A percentile compares a stretch with the other conserved stretches of the same genome.
These are phyloP conservation scores for Thripadectes ignobilis DNA, from an alignment of 2,797 vertebrate genomes.

Conservation along the genomic window DNA sequence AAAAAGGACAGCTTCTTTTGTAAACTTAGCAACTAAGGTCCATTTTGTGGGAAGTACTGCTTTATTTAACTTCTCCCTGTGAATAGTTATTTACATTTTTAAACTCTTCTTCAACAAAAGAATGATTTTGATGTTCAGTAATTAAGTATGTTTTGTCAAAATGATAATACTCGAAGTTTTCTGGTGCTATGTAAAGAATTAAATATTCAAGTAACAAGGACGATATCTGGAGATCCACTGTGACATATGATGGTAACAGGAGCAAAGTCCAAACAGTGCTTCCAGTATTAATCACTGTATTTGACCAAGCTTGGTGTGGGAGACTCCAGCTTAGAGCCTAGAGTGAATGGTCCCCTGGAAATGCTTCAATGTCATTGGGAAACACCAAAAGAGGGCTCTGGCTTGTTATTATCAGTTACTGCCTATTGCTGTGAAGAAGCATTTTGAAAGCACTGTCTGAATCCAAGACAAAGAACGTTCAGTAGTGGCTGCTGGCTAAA, in stretches of 20 bases:
- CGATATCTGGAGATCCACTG: not conserved
- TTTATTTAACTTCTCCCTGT: conserved; percentile 9
- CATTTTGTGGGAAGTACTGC: not conserved
- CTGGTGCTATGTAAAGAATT: not conserved
- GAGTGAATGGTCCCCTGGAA: not conserved
- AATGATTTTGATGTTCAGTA: conserved; percentile 14
- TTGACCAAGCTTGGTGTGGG: not conserved
- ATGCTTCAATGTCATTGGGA: not conserved
- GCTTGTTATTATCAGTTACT: not conserved
- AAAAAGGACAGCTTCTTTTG: conserved; percentile 66
- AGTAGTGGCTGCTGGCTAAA: not conserved
- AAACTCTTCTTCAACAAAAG: not conserved
- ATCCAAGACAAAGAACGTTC: not conserved
- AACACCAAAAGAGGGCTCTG: not conserved
- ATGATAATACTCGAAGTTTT: not conserved
- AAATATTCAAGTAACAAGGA: not conserved
- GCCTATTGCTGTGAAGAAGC: not conserved
- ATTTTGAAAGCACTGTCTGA: not conserved
- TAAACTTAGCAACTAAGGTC: conserved; percentile 1
- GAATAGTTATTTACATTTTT: conserved; percentile 3
- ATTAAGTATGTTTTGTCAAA: not conserved
- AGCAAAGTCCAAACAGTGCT: not conserved
- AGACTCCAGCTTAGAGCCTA: not conserved
- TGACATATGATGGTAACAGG: not conserved
- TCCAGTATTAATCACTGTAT: not conserved